A percentile compares a stretch with the other conserved stretches of the same genome.
Evolutionary conservation across 2,888 invertebrate genomes (phyloP).

Genomic region (Lepidochrysops patricia): DNA sequence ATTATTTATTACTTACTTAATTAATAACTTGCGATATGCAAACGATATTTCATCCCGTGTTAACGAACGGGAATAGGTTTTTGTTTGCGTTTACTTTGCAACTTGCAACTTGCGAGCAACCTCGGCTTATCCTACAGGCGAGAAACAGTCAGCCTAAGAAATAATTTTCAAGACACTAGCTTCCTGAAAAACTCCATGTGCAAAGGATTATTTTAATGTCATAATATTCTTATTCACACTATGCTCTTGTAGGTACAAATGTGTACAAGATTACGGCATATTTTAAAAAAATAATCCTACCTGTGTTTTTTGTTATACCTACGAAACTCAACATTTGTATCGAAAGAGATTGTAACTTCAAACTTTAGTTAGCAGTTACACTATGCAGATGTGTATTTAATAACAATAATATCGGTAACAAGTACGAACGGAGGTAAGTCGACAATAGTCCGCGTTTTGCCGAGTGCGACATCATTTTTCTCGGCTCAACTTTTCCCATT

Average conservation of each 20-base stretch:
- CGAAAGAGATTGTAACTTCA: constrained; percentile 3
- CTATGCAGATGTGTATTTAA: constrained; percentile 33
- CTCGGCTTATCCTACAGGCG: neutral
- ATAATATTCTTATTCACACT: too few species aligned
- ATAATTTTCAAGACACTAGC: neutral
- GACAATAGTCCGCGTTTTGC: constrained; percentile 47
- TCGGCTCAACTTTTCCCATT: constrained; percentile 71
- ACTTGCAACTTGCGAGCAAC: neutral
- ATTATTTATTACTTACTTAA: neutral
- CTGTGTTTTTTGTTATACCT: neutral
- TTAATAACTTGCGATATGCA: neutral
- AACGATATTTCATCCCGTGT: neutral
- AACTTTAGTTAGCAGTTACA: neutral
- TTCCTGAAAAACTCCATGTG: neutral
- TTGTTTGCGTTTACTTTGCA: neutral
- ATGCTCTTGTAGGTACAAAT: too few species aligned
- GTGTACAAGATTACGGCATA: neutral
- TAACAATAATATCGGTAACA: constrained; percentile 57
- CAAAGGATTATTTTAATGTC: too few species aligned
- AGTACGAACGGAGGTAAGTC: constrained; percentile 40
- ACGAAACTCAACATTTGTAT: neutral
- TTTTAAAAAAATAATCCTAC: neutral
- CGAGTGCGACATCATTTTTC: constrained; percentile 71
- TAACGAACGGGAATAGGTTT: neutral
- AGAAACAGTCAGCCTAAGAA: neutral